Evolutionary conservation across 2,888 invertebrate species (phyloP), one percentile per base, ranked within the genome.

Genomic region (Hemicrepidius hirtus): DNA sequence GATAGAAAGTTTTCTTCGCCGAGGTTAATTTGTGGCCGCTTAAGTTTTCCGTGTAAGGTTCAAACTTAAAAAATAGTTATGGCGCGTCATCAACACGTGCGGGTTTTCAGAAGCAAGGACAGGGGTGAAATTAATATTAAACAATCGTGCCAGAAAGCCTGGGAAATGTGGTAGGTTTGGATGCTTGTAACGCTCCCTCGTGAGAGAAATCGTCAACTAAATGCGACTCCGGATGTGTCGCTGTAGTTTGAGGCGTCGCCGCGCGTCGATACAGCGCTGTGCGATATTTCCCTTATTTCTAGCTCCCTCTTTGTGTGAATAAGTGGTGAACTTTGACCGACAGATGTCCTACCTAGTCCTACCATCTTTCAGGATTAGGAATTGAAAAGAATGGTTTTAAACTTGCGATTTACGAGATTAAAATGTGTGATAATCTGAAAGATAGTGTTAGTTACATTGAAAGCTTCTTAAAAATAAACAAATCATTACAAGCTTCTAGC

Each of bases 231-330:
- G 35, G 32, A 35, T 13, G 35, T 55, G 32, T 32, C 35, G 13
- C 57, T 60, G 49, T 68, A 72, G 66, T 78, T 76, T 28, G 40
- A 18, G 57, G 44, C 74, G 76, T 66, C 64, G 63, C 74, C 74
- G 74, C 57, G 63, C 63, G 65, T 74, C 73, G 67, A 67, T 75
- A 69, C 41, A 16, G 69, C 64, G 63, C 75, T 60, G 49, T 9
- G 44, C 3, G 35, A 10, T 50, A 21, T 53, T 59, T 32, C 32
- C 49, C 46, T 65, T 65, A 37, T 55, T 57, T 59, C 13, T 20
- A 59, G 59, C 35, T 59, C 35, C 59, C 65, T 40, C 55, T 71
- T 50, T 32, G 59, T 55, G 24, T 10, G 41, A 40, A 59, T 63
- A 63, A 62, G 65, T 63, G 35, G 28, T 10, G 21, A 20, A 35